These are phyloP conservation scores for Trididemnum miniatum DNA, from an alignment of 23 tunicate species.

Conservation along the genomic window DNA sequence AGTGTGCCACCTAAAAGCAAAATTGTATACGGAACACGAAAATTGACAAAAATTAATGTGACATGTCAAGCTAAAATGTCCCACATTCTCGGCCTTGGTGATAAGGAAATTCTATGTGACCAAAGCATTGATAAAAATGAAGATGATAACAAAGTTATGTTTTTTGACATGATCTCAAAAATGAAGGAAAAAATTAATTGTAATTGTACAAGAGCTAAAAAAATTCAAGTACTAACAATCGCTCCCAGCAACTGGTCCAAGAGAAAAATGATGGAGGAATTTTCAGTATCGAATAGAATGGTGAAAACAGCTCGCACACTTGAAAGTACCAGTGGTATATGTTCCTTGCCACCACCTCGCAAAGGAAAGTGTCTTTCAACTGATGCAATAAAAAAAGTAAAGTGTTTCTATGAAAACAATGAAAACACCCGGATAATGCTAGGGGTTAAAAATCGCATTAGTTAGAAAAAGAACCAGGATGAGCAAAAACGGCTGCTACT, in stretches of 20 bases:
- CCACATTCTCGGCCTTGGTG: neutral
- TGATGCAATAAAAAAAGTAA: neutral
- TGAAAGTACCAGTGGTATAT: too few relatives aligned
- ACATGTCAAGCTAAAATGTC: neutral
- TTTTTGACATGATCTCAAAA: too few relatives aligned
- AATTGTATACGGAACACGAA: neutral
- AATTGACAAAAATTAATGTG: neutral
- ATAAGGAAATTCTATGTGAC: neutral
- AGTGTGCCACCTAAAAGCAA: too few relatives aligned
- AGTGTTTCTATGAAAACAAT: neutral
- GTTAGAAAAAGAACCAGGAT: neutral
- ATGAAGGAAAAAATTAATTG: neutral
- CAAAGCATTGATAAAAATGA: neutral
- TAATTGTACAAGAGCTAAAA: too few relatives aligned
- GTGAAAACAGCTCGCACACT: neutral
- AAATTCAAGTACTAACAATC: too few relatives aligned
- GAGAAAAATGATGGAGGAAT: too few relatives aligned
- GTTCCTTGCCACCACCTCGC: constrained; percentile 1
- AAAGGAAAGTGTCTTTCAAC: neutral
- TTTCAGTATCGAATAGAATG: neutral
- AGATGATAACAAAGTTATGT: too few relatives aligned
- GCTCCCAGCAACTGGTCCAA: too few relatives aligned
- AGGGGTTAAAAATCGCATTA: neutral
- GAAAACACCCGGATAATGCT: neutral
- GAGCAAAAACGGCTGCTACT: neutral